Evolutionary conservation across 2,797 vertebrate species (phyloP).

Genomic region (Rhynchotus rufescens): DNA sequence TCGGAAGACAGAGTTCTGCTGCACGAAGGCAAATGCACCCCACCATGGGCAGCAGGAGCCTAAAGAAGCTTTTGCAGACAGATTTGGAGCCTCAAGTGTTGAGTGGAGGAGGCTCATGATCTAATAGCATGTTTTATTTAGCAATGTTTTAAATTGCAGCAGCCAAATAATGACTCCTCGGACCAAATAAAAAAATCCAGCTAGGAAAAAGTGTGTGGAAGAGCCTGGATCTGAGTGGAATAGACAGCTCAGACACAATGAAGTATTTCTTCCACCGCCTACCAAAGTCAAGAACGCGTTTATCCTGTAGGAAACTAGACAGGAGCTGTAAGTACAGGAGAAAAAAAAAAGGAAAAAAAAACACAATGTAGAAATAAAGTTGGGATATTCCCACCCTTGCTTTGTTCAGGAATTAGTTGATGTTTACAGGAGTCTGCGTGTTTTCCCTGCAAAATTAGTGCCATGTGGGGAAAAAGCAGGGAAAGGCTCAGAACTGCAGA

Average conservation of each 20-base stretch:
- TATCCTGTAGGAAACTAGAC: background rate
- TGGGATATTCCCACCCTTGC: background rate
- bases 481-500: background rate
- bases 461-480: background rate
- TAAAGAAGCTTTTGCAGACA: background rate
- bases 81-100: background rate
- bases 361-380: background rate
- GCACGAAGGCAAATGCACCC: background rate
- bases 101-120: background rate
- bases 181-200: background rate
- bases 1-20: background rate
- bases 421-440: constrained; percentile 18
- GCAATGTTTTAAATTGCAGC: background rate
- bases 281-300: background rate
- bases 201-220: background rate
- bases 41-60: background rate
- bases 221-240: background rate
- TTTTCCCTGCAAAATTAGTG: constrained; percentile 21
- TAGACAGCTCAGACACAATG: background rate
- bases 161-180: background rate
- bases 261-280: background rate
- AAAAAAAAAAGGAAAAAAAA: background rate
- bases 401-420: constrained; percentile 42
- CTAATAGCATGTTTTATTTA: constrained; percentile 3
- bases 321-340: background rate